phyloP scores from a whole-genome alignment of 2,888 invertebrate genomes.

The Pandemis corylana region DNA sequence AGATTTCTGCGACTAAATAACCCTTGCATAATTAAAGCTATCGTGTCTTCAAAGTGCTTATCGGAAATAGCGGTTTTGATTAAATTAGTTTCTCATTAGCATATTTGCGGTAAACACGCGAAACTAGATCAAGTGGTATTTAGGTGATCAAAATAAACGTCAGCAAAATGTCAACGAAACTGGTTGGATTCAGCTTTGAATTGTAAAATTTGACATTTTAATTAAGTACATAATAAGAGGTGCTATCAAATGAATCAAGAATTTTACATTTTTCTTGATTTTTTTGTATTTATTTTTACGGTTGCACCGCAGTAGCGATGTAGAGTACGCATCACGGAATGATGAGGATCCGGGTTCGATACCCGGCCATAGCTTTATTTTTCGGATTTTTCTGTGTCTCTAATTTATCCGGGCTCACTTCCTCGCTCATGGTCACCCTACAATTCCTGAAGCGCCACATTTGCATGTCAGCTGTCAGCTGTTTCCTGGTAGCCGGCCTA shows the following conservation, averaged over 20 bases:
- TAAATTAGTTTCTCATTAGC: background rate
- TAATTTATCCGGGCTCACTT: no score
- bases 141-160: background rate
- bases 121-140: slow-evolving; percentile 23
- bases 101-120: background rate
- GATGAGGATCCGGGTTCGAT: no score
- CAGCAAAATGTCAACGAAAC: slow-evolving; percentile 2
- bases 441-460: slow-evolving; percentile 4
- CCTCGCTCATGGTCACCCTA: background rate
- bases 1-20: no score
- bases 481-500: background rate
- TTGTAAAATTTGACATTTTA: background rate
- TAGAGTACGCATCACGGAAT: no score
- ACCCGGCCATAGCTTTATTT: no score
- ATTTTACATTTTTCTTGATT: no score
- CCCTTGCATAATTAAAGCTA: background rate
- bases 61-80: background rate
- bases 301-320: no score
- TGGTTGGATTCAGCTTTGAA: background rate
- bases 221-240: background rate
- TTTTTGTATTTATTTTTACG: no score
- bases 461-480: slow-evolving; percentile 10
- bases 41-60: background rate
- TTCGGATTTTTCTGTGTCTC: no score
- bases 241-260: no score